Percentiles rank a stretch among this genome's conserved stretches.
phyloP scores from a whole-genome alignment of 2,797 vertebrate genomes.

The Coilia nasus region DNA sequence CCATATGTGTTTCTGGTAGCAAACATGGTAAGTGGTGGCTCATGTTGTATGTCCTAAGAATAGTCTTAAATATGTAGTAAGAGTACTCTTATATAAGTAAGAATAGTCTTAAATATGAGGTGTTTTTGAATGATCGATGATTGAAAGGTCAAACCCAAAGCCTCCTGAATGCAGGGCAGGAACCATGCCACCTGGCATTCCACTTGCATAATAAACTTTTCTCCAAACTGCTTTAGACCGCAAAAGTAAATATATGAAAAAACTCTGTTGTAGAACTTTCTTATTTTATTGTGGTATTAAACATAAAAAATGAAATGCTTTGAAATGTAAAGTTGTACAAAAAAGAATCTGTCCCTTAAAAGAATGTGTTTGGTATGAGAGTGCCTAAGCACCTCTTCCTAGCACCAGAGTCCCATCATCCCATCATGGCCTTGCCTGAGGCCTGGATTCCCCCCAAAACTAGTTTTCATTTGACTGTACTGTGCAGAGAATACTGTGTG shows the following conservation, averaged over 20 bases:
- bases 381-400: not conserved
- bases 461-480: not conserved
- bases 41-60: too few species aligned
- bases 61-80: too few species aligned
- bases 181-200: too few species aligned
- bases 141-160: too few species aligned
- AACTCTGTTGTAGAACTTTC: not conserved
- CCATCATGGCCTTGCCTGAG: not conserved
- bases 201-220: not conserved
- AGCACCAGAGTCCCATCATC: not conserved
- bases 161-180: too few species aligned
- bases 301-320: not conserved
- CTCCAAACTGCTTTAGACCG: not conserved
- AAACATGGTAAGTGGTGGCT: too few species aligned
- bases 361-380: not conserved
- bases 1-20: too few species aligned
- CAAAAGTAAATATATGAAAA: not conserved
- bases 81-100: too few species aligned
- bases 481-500: conserved; percentile 4
- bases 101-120: too few species aligned
- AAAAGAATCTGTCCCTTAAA: not conserved
- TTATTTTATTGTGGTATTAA: conserved; percentile 15
- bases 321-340: not conserved
- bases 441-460: not conserved
- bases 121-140: too few species aligned